These are phyloP conservation scores for Cossypha niveicapilla DNA, from an alignment of 2,797 vertebrate genomes.

Conservation along the genomic window DNA sequence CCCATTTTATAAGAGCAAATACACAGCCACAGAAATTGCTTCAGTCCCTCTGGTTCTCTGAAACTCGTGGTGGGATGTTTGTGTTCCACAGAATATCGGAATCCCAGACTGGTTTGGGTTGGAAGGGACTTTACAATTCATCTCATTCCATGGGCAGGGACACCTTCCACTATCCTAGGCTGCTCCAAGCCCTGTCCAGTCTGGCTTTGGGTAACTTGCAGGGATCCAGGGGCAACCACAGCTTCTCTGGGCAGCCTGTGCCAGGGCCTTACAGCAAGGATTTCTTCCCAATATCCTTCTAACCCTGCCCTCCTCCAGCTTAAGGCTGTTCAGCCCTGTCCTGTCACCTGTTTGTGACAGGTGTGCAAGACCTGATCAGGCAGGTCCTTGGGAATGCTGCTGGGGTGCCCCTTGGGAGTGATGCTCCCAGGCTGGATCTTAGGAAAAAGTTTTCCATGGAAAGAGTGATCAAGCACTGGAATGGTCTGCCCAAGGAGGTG, in stretches of 20 bases:
- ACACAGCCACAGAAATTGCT: not conserved
- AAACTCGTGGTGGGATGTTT: rapidly evolving
- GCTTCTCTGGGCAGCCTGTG: not conserved
- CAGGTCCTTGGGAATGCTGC: not conserved
- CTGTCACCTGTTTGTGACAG: not conserved
- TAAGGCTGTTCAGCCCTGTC: not conserved
- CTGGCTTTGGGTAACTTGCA: not conserved
- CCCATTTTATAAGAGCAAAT: not conserved
- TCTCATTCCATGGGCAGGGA: not conserved
- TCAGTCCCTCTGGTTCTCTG: not conserved
- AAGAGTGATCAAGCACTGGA: no score
- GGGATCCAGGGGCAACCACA: not conserved
- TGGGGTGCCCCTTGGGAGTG: rapidly evolving
- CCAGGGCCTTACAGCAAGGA: not conserved
- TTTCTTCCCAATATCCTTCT: not conserved
- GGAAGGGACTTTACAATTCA: not conserved
- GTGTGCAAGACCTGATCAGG: rapidly evolving
- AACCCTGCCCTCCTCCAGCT: not conserved
- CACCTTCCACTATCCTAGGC: rapidly evolving
- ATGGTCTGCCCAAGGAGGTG: no score
- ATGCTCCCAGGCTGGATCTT: no score
- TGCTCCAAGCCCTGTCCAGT: rapidly evolving
- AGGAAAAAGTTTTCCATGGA: no score
- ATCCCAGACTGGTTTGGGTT: not conserved
- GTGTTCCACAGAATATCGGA: not conserved